These are phyloP conservation scores for Colinus virginianus DNA, from an alignment of 2,113 vertebrate species.

Conservation along the genomic window DNA sequence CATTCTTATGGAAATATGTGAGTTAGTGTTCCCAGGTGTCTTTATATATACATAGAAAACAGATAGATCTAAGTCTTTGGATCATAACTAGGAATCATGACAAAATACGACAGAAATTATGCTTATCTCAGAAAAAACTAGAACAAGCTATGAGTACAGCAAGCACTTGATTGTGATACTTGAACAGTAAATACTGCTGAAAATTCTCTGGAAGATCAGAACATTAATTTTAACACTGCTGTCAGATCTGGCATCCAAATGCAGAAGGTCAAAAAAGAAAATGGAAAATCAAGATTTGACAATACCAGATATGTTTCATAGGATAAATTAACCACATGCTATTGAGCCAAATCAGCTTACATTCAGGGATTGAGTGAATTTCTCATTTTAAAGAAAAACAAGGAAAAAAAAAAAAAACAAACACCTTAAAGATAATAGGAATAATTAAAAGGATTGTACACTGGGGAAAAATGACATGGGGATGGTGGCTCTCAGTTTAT, in stretches of 20 bases:
- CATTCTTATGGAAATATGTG: background rate
- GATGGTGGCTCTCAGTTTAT: background rate
- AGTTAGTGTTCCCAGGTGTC: background rate
- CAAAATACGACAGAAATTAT: background rate
- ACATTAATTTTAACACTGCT: background rate
- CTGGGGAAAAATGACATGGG: background rate
- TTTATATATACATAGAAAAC: background rate
- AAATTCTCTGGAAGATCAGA: background rate
- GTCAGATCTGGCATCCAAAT: background rate
- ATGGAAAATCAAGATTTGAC: background rate
- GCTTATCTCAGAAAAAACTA: background rate
- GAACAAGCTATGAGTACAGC: background rate
- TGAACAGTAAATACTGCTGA: background rate
- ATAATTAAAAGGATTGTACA: background rate
- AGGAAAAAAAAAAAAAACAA: background rate
- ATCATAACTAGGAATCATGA: background rate
- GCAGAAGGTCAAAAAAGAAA: background rate
- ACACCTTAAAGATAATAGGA: background rate
- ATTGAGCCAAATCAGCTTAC: background rate
- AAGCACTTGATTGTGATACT: background rate
- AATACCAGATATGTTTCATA: background rate
- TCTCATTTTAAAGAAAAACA: background rate
- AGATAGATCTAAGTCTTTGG: background rate
- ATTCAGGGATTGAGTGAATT: background rate
- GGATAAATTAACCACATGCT: background rate